phyloP scores from a whole-genome alignment of 1,140 invertebrate genomes.

The Drosophila punjabiensis region DNA sequence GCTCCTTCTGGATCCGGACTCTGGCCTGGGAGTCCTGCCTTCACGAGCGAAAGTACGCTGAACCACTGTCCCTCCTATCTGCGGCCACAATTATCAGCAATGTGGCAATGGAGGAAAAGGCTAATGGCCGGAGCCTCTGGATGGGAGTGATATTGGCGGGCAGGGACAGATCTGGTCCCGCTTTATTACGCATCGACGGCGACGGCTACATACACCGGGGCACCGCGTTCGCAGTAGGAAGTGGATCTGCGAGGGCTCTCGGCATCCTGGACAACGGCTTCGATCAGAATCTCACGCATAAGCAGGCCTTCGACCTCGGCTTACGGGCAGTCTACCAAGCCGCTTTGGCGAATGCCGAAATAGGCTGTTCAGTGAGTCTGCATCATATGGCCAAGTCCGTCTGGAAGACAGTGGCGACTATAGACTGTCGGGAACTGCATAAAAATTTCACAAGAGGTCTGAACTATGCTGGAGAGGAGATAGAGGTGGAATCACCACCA shows the following conservation, averaged over 20 bases:
- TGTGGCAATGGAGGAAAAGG: neutral
- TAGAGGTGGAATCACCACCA: neutral
- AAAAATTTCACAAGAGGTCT: neutral
- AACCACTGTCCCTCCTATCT: neutral
- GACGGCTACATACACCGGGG: neutral
- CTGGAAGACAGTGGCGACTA: neutral
- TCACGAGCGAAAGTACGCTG: neutral
- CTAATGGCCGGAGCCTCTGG: neutral
- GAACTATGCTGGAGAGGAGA: neutral
- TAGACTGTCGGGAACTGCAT: neutral
- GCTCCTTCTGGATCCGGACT: neutral
- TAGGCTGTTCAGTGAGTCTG: neutral
- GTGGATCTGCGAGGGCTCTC: neutral
- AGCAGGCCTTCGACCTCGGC: slow-evolving; percentile 1
- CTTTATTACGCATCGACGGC: neutral
- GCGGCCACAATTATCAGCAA: slow-evolving; percentile 4
- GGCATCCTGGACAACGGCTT: neutral
- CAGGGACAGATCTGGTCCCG: neutral
- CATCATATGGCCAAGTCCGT: neutral
- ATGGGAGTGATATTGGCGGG: slow-evolving; percentile 6
- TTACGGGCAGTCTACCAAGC: neutral
- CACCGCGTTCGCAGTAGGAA: neutral
- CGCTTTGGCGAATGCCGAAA: too few relatives aligned
- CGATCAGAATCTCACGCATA: neutral
- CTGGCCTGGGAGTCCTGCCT: neutral